These are phyloP conservation scores for Odiellus spinosus DNA, from an alignment of 2,888 invertebrate genomes.

Conservation along the genomic window DNA sequence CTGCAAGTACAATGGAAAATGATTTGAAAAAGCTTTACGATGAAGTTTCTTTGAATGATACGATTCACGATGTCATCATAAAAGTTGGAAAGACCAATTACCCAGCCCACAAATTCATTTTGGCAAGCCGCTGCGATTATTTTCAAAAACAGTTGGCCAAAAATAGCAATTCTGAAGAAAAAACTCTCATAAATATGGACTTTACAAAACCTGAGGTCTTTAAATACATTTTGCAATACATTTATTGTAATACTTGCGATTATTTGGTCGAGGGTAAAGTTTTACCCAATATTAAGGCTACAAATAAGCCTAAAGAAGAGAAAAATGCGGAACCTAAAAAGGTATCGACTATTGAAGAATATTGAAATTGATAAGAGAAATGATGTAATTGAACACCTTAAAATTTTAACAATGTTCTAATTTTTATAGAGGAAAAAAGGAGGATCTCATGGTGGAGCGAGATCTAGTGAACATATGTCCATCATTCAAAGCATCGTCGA, in stretches of 20 bases:
- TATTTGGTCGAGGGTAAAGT: slow-evolving; percentile 36
- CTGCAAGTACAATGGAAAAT: slow-evolving; percentile 28
- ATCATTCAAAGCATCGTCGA: slow-evolving; percentile 25
- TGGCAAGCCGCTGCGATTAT: slow-evolving; percentile 46
- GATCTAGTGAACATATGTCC: slow-evolving; percentile 6
- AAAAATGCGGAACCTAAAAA: too few relatives aligned
- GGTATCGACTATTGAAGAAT: background rate
- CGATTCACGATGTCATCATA: slow-evolving; percentile 54
- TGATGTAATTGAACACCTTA: slow-evolving; percentile 6
- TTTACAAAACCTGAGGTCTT: slow-evolving; percentile 48
- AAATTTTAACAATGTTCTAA: too few relatives aligned
- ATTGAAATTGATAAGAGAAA: background rate
- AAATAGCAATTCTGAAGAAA: slow-evolving; percentile 6
- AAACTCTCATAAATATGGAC: slow-evolving; percentile 35
- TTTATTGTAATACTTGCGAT: slow-evolving; percentile 53
- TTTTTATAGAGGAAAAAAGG: slow-evolving; percentile 14
- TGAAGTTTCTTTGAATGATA: slow-evolving; percentile 46
- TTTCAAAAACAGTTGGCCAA: slow-evolving; percentile 40
- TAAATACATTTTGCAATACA: slow-evolving; percentile 47
- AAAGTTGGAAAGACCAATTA: slow-evolving; percentile 41
- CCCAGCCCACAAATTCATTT: slow-evolving; percentile 55
- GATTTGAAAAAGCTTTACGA: slow-evolving; percentile 43
- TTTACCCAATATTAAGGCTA: too few relatives aligned
- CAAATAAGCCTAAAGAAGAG: slow-evolving; percentile 12
- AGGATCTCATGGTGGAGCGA: slow-evolving; percentile 11